Percentiles rank a stretch among this genome's conserved stretches.
phyloP scores from a whole-genome alignment of 1,140 invertebrate species.

The Maconellicoccus hirsutus region DNA sequence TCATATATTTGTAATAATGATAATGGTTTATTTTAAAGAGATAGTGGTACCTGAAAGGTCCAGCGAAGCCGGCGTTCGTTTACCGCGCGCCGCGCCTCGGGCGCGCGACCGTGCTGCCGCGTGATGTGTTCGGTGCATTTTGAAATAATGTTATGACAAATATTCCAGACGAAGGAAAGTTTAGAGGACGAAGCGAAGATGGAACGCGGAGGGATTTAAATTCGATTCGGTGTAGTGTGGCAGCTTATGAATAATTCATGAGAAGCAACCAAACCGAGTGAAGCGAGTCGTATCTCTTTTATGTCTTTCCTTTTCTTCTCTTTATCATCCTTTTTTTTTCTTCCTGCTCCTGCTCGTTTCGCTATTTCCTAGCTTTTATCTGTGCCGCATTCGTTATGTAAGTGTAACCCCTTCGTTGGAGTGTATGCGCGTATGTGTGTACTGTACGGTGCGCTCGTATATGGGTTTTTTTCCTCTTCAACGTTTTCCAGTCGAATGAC shows the following conservation, averaged over 20 bases:
- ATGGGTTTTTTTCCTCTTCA: not conserved
- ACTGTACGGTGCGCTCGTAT: not conserved
- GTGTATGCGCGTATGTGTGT: not conserved
- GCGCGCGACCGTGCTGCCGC: not conserved
- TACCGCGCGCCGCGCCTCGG: not conserved
- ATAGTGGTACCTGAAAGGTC: slow-evolving; percentile 2
- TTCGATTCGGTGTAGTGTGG: slow-evolving; percentile 17
- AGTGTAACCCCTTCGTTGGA: slow-evolving; percentile 2
- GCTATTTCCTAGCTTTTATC: slow-evolving; percentile 17
- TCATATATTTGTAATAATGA: slow-evolving; percentile 10
- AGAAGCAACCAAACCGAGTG: slow-evolving; percentile 21
- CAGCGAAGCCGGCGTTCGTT: not conserved
- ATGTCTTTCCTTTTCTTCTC: slow-evolving; percentile 16
- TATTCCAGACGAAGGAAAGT: slow-evolving; percentile 18
- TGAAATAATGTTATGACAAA: slow-evolving; percentile 20
- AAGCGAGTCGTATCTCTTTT: slow-evolving; percentile 20
- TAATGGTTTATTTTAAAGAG: not conserved
- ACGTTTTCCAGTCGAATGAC: slow-evolving; percentile 17
- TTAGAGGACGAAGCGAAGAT: not conserved
- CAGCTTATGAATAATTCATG: slow-evolving; percentile 22
- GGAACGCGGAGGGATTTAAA: slow-evolving; percentile 13
- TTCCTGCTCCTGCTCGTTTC: not conserved
- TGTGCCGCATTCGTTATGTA: not conserved
- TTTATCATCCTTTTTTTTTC: slow-evolving; percentile 10
- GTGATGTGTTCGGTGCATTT: not conserved